Conservation (phyloP, 2,797 vertebrate genomes). For the Cheirogaleus major region DNA sequence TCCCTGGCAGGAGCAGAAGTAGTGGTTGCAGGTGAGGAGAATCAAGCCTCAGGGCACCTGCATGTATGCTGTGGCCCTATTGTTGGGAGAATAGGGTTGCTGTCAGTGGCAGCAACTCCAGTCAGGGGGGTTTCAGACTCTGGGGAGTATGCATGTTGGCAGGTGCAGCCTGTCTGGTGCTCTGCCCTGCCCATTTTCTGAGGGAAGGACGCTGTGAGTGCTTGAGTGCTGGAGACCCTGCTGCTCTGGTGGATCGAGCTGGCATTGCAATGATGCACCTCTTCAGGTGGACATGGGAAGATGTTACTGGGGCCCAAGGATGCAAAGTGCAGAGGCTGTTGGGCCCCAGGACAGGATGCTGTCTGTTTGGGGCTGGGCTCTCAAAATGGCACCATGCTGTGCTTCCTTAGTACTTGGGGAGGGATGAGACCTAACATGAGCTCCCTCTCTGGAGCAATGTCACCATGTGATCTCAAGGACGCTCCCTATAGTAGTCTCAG, state of each 20-base stretch:
- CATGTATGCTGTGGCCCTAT: neutral
- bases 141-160: neutral
- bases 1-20: neutral
- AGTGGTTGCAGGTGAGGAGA: neutral
- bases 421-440: too few species aligned
- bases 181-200: neutral
- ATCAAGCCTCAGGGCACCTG: neutral
- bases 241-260: neutral
- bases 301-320: neutral
- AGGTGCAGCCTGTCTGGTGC: neutral
- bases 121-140: neutral
- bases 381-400: neutral
- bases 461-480: neutral
- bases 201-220: neutral
- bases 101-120: neutral
- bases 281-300: neutral
- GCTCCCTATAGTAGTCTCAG: neutral
- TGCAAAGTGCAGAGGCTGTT: neutral
- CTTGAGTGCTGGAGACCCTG: neutral
- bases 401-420: neutral
- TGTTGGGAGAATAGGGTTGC: neutral
- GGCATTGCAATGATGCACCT: too few species aligned
- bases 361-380: neutral
- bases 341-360: neutral
- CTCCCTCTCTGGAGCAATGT: too few species aligned